phyloP scores from a whole-genome alignment of 1,140 invertebrate genomes.

The Grapholita molesta region DNA sequence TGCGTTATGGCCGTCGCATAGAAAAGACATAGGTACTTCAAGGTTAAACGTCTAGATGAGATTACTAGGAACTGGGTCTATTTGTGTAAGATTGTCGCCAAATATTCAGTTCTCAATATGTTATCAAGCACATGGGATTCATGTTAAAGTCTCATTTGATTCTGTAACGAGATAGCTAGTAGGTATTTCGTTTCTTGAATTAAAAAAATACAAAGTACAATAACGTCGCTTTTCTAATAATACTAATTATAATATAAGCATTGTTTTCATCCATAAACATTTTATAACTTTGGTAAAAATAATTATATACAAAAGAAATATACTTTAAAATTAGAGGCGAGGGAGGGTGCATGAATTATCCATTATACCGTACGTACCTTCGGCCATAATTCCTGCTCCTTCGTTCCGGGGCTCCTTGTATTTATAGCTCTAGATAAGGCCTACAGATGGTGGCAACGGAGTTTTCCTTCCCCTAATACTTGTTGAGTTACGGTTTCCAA shows the following conservation, averaged over 20 bases:
- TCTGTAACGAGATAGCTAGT: too few species aligned
- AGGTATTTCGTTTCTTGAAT: too few species aligned
- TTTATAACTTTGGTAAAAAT: conserved; percentile 34
- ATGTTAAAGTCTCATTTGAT: too few species aligned
- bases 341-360: conserved; percentile 73
- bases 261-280: background rate
- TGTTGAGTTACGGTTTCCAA: conserved; percentile 75
- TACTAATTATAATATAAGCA: background rate
- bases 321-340: conserved; percentile 60
- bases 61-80: too few species aligned
- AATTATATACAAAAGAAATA: conserved; percentile 59
- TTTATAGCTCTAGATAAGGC: conserved; percentile 73
- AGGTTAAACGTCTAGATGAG: too few species aligned
- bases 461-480: conserved; percentile 74
- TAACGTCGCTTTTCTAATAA: too few species aligned
- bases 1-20: too few species aligned
- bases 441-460: conserved; percentile 68
- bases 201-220: too few species aligned
- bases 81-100: too few species aligned
- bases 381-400: conserved; percentile 67
- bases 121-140: too few species aligned
- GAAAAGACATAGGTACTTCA: too few species aligned
- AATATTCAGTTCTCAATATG: too few species aligned
- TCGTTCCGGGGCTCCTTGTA: conserved; percentile 63
- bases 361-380: conserved; percentile 68